These are phyloP conservation scores for Benthosema pterotum DNA, from an alignment of 2,797 vertebrate species.

Conservation along the genomic window DNA sequence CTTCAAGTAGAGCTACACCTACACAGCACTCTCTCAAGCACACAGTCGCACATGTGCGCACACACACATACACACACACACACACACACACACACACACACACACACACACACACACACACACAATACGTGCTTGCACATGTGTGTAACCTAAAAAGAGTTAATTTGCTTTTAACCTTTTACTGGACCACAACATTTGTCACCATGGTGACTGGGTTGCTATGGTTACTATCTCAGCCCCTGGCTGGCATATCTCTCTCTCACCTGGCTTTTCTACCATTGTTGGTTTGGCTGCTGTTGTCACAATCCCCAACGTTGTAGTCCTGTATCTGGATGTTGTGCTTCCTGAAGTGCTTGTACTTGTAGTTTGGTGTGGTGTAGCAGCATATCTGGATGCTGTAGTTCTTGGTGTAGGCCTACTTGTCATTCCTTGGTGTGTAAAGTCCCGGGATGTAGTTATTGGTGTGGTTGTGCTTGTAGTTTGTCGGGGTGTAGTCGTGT, in stretches of 20 bases:
- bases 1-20: too few species aligned
- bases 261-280: slow-evolving; percentile 66
- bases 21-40: too few species aligned
- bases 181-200: slow-evolving; percentile 41
- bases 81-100: too few species aligned
- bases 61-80: too few species aligned
- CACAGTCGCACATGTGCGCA: too few species aligned
- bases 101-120: too few species aligned
- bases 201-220: slow-evolving; percentile 44
- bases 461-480: not conserved
- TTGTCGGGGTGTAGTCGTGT: slow-evolving; percentile 8
- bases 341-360: not conserved
- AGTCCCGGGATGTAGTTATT: not conserved
- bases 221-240: slow-evolving; percentile 64
- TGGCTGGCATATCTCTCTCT: slow-evolving; percentile 6
- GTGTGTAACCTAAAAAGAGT: slow-evolving; percentile 16
- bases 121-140: too few species aligned
- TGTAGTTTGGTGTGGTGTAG: not conserved
- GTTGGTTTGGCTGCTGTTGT: slow-evolving; percentile 26
- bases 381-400: not conserved
- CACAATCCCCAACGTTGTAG: not conserved
- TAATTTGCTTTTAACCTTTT: slow-evolving; percentile 61
- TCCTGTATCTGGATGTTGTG: not conserved
- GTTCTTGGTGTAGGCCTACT: not conserved
- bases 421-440: not conserved